These are phyloP conservation scores for Ophion ventricosus DNA, from an alignment of 2,888 invertebrate species.

Conservation along the genomic window DNA sequence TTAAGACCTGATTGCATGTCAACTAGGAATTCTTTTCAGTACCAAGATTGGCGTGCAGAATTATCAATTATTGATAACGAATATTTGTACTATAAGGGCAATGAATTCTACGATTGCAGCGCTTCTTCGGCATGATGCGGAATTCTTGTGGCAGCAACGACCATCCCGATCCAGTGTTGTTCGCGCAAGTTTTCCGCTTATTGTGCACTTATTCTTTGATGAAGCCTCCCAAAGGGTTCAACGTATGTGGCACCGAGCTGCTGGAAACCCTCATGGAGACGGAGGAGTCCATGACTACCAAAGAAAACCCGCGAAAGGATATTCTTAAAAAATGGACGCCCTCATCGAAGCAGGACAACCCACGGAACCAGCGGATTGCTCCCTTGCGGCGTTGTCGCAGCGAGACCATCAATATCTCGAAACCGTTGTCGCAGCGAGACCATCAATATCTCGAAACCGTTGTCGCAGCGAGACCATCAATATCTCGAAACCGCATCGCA, in stretches of 20 bases:
- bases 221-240: slow-evolving; percentile 68
- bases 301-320: slow-evolving; percentile 24
- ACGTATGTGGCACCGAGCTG: slow-evolving; percentile 64
- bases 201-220: slow-evolving; percentile 66
- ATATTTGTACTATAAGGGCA: slow-evolving; percentile 17
- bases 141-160: slow-evolving; percentile 66
- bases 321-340: slow-evolving; percentile 47
- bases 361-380: slow-evolving; percentile 11
- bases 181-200: slow-evolving; percentile 64
- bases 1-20: not conserved
- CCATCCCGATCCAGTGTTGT: slow-evolving; percentile 65
- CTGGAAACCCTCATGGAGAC: slow-evolving; percentile 54
- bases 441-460: too few species aligned
- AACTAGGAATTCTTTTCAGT: slow-evolving; percentile 22
- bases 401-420: too few species aligned
- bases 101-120: slow-evolving; percentile 55
- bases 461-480: slow-evolving; percentile 25
- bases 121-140: slow-evolving; percentile 67
- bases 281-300: slow-evolving; percentile 41
- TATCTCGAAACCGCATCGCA: slow-evolving; percentile 41
- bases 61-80: slow-evolving; percentile 23
- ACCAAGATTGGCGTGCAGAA: slow-evolving; percentile 27
- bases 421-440: too few species aligned
- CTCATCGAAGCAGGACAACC: slow-evolving; percentile 46
- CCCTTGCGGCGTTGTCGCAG: slow-evolving; percentile 4